A percentile compares a stretch with the other conserved stretches of the same genome.
Conservation (phyloP, 2,113 vertebrate genomes). For the Channa argus region DNA sequence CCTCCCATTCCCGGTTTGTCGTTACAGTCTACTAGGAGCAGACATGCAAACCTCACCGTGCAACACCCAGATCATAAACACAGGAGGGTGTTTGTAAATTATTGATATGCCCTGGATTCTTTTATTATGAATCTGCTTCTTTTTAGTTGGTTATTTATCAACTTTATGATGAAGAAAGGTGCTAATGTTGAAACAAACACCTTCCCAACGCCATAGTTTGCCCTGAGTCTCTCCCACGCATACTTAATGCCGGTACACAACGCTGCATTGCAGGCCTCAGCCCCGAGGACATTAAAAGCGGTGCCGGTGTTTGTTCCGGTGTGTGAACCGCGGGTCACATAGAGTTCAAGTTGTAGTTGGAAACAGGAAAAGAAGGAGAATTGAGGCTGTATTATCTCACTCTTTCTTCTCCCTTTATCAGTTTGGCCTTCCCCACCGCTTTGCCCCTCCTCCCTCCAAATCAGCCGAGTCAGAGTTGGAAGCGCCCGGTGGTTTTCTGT, state of each 20-base stretch:
- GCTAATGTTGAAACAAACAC: background rate
- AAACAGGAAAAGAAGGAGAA: constrained; percentile 23
- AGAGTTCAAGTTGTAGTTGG: constrained; percentile 85
- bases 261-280: constrained; percentile 42
- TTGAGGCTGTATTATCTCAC: background rate
- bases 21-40: background rate
- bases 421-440: constrained; percentile 4
- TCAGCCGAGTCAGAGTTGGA: constrained; percentile 14
- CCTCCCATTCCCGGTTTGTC: constrained; percentile 24
- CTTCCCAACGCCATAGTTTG: background rate
- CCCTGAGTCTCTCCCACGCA: background rate
- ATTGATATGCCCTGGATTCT: background rate
- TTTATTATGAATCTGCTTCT: background rate
- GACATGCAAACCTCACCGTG: background rate
- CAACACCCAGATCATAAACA: background rate
- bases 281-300: constrained; percentile 86
- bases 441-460: background rate
- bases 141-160: constrained; percentile 20
- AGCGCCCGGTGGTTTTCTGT: constrained; percentile 75
- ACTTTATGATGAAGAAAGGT: constrained; percentile 1
- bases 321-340: constrained; percentile 86
- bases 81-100: background rate
- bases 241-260: background rate
- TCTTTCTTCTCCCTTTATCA: background rate
- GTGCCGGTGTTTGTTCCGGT: constrained; percentile 86